A percentile compares a stretch with the other conserved stretches of the same genome.
phyloP scores from a whole-genome alignment of 2,797 vertebrate species.

The Urosaurus nigricauda region DNA sequence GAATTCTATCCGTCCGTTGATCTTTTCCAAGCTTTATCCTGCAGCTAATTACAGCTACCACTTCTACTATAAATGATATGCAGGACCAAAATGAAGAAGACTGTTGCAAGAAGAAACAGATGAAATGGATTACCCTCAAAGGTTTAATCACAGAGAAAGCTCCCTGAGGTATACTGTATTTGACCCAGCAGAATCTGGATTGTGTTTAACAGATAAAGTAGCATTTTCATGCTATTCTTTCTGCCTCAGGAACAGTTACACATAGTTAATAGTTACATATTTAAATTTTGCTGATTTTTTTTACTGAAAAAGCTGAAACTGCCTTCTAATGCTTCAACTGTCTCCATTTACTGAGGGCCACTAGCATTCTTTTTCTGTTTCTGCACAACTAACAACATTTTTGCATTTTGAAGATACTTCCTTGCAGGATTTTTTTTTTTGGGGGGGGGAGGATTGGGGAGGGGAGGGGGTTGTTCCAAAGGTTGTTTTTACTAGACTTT shows the following conservation, averaged over 20 bases:
- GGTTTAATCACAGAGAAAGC: constrained; percentile 63
- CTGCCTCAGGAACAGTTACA: constrained; percentile 58
- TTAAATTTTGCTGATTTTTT: constrained; percentile 57
- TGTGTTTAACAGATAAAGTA: constrained; percentile 53
- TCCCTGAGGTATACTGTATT: constrained; percentile 45
- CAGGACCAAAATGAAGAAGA: constrained; percentile 50
- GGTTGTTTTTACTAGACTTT: background rate
- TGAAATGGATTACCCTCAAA: constrained; percentile 63
- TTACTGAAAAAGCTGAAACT: constrained; percentile 30
- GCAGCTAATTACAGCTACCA: constrained; percentile 32
- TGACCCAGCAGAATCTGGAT: constrained; percentile 58
- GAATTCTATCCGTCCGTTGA: constrained; percentile 61
- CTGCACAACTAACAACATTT: background rate
- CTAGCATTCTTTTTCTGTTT: background rate
- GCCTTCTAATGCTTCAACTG: background rate
- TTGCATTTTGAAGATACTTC: background rate
- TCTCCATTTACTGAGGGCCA: background rate
- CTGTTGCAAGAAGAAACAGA: constrained; percentile 43
- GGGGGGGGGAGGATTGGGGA: too few relatives aligned
- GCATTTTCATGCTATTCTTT: constrained; percentile 51
- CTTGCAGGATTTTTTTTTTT: background rate
- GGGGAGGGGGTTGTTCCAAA: background rate
- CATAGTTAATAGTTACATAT: constrained; percentile 62
- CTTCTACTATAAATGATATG: constrained; percentile 58
- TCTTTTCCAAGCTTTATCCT: constrained; percentile 45